A percentile compares a stretch with the other conserved stretches of the same genome.
These are phyloP conservation scores for Xanthia icteritia DNA, from an alignment of 2,888 invertebrate species.

Conservation along the genomic window DNA sequence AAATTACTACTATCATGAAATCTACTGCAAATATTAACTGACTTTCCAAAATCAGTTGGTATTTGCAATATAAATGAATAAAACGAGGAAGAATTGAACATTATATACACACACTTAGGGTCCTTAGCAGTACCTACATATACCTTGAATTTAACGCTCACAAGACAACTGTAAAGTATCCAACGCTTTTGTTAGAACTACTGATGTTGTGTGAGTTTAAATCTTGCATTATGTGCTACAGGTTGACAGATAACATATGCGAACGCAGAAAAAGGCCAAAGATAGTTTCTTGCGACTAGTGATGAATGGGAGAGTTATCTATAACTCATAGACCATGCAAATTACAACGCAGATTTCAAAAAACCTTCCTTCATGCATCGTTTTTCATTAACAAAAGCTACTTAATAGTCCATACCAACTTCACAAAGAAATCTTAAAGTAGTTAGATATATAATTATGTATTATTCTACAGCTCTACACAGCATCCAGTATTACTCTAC, in stretches of 20 bases:
- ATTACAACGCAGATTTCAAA: not conserved
- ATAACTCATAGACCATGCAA: not conserved
- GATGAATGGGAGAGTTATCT: not conserved
- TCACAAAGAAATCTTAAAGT: not conserved
- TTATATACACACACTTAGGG: not conserved
- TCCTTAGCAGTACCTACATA: not conserved
- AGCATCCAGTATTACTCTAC: no score
- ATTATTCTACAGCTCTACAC: no score
- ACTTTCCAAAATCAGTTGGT: constrained; percentile 7
- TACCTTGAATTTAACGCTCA: not conserved
- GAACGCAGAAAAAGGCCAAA: not conserved
- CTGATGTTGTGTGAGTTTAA: not conserved
- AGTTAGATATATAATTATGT: not conserved
- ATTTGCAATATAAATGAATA: not conserved
- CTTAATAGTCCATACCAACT: not conserved
- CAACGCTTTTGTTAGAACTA: not conserved
- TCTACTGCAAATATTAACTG: no score
- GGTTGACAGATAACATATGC: not conserved
- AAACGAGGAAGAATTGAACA: not conserved
- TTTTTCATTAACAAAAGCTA: not conserved
- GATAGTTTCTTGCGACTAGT: not conserved
- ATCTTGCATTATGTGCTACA: not conserved
- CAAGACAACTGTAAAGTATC: not conserved
- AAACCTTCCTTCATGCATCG: not conserved
- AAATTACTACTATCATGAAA: constrained; percentile 10